Percentiles rank a stretch among this genome's conserved stretches.
These are phyloP conservation scores for Cyphomyrmex costatus DNA, from an alignment of 1,140 invertebrate genomes.

Conservation along the genomic window DNA sequence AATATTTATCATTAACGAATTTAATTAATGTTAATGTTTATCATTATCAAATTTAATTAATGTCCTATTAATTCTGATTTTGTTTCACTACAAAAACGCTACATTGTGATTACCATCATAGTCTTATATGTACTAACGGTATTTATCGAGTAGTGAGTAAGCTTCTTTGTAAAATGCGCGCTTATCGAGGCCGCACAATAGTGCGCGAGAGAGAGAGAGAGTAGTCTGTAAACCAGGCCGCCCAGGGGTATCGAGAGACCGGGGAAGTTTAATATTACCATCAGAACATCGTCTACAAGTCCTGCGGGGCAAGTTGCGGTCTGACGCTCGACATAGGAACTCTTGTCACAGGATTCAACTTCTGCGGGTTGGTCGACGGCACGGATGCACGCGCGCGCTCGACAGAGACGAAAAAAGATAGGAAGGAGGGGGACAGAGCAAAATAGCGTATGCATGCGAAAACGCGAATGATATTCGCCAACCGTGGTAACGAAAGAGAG, in stretches of 20 bases:
- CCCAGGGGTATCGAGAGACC: slow-evolving; percentile 54
- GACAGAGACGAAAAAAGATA: slow-evolving; percentile 11
- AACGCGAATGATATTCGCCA: slow-evolving; percentile 31
- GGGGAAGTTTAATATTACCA: slow-evolving; percentile 68
- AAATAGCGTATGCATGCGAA: slow-evolving; percentile 43
- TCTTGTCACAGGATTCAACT: slow-evolving; percentile 75
- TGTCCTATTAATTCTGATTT: neutral
- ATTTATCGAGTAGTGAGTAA: slow-evolving; percentile 43
- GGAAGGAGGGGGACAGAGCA: slow-evolving; percentile 11
- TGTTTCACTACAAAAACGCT: neutral
- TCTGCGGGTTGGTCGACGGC: slow-evolving; percentile 48
- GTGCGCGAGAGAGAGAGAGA: slow-evolving; percentile 41
- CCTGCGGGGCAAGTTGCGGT: slow-evolving; percentile 68
- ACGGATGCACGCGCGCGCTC: neutral
- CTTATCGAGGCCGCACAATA: slow-evolving; percentile 57
- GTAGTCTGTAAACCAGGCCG: slow-evolving; percentile 55
- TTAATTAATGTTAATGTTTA: neutral
- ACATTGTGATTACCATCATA: neutral
- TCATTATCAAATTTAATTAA: neutral
- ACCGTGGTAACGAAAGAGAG: neutral
- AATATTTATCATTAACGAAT: neutral
- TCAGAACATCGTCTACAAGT: slow-evolving; percentile 61
- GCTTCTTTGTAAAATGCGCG: slow-evolving; percentile 51
- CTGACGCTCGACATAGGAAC: slow-evolving; percentile 72
- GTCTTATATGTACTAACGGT: slow-evolving; percentile 10